Evolutionary conservation across 2,113 vertebrate species (phyloP).

Genomic region (Gymnarchus niloticus): DNA sequence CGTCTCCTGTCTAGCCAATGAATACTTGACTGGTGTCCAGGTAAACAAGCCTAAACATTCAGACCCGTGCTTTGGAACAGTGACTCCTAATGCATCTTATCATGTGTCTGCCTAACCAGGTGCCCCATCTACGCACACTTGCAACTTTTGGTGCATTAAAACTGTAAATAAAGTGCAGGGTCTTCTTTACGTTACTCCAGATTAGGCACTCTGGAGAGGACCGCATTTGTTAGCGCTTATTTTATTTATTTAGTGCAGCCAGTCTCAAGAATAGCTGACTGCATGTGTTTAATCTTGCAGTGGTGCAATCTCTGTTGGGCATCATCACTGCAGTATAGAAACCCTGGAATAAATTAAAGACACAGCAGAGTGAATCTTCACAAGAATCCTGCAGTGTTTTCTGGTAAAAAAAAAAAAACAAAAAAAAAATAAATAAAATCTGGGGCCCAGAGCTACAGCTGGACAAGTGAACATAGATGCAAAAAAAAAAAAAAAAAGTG

Average conservation of each 20-base stretch:
- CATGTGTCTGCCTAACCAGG: no score
- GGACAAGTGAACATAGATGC: background rate
- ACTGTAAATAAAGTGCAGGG: background rate
- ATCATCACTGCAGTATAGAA: background rate
- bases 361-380: background rate
- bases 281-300: background rate
- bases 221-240: background rate
- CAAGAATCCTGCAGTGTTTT: background rate
- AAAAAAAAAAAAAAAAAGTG: no score
- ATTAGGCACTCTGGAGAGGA: background rate
- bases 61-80: background rate
- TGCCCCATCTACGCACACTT: no score
- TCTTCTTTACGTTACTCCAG: background rate
- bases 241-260: constrained; percentile 1
- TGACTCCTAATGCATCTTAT: background rate
- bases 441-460: background rate
- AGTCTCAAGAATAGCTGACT: background rate
- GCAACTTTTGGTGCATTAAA: background rate
- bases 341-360: background rate
- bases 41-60: constrained; percentile 33
- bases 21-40: constrained; percentile 43
- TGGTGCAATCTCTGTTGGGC: background rate
- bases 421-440: no score
- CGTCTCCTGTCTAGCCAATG: constrained; percentile 22
- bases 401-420: no score